A percentile compares a stretch with the other conserved stretches of the same genome.
phyloP scores from a whole-genome alignment of 2,113 vertebrate genomes.

The Mola mola region DNA sequence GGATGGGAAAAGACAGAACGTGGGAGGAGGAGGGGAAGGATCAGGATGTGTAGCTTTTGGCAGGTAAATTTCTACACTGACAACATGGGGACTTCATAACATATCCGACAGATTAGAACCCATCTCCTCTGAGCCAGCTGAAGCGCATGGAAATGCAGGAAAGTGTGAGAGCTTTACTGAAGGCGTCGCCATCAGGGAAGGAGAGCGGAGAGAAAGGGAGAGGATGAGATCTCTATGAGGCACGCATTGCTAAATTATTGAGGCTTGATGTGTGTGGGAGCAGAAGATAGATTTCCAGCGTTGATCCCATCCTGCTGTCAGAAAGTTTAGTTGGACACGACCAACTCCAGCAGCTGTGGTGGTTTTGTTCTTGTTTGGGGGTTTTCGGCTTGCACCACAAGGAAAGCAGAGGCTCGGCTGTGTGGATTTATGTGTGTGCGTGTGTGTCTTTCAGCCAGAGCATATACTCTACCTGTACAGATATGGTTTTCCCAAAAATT shows the following conservation, averaged over 20 bases:
- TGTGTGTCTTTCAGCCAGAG: constrained; percentile 17
- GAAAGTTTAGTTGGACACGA: constrained; percentile 67
- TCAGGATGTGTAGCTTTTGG: constrained; percentile 49
- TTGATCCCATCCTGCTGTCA: constrained; percentile 69
- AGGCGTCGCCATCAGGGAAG: constrained; percentile 14
- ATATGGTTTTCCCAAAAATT: constrained; percentile 14
- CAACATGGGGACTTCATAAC: constrained; percentile 57
- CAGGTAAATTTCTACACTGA: constrained; percentile 66
- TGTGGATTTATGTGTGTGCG: background rate
- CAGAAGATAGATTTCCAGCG: constrained; percentile 63
- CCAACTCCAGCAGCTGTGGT: constrained; percentile 42
- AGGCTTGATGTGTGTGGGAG: constrained; percentile 63
- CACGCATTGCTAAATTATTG: constrained; percentile 70
- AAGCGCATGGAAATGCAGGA: constrained; percentile 28
- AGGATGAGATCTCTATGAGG: constrained; percentile 47
- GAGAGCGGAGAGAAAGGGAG: constrained; percentile 23
- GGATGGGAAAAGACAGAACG: constrained; percentile 52
- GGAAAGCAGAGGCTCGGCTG: constrained; percentile 5
- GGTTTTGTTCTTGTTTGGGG: constrained; percentile 52
- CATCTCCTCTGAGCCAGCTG: constrained; percentile 44
- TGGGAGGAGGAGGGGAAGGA: constrained; percentile 39
- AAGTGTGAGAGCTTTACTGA: constrained; percentile 21
- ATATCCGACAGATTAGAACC: constrained; percentile 55
- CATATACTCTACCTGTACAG: constrained; percentile 11
- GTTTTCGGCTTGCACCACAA: constrained; percentile 12